Evolutionary conservation across 2,888 invertebrate species (phyloP).

Genomic region (Caenorhabditis virilis): DNA sequence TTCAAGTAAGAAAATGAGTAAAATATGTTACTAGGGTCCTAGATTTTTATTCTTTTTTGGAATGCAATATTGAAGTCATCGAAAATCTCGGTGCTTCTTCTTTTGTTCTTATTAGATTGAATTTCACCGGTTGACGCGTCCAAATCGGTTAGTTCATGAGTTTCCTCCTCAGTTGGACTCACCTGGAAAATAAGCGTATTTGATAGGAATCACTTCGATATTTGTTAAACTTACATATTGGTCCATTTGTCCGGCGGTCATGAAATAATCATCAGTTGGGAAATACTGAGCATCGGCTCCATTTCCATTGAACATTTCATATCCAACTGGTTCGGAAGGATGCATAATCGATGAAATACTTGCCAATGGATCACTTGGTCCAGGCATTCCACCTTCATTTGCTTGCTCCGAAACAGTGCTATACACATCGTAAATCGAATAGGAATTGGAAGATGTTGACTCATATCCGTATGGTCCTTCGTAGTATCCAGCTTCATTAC

Average conservation of each 20-base stretch:
- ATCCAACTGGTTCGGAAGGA: constrained; percentile 1
- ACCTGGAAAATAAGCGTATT: constrained; percentile 24
- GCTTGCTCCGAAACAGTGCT: constrained; percentile 36
- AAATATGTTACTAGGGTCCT: background rate
- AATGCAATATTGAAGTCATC: constrained; percentile 31
- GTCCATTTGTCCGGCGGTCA: background rate
- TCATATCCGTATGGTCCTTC: background rate
- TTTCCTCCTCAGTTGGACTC: constrained; percentile 24
- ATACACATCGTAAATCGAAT: constrained; percentile 33
- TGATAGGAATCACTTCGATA: background rate
- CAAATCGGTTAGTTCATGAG: constrained; percentile 31
- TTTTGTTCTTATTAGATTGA: constrained; percentile 28
- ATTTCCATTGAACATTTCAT: background rate
- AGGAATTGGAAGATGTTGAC: background rate
- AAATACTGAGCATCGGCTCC: background rate
- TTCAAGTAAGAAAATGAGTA: background rate
- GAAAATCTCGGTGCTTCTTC: constrained; percentile 23
- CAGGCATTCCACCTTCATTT: constrained; percentile 37
- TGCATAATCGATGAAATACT: constrained; percentile 19
- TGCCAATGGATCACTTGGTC: constrained; percentile 28
- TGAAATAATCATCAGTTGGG: constrained; percentile 2
- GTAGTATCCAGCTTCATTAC: background rate
- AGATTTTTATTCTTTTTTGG: constrained; percentile 39
- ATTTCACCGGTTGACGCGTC: constrained; percentile 30
- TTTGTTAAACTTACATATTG: background rate